phyloP scores from a whole-genome alignment of 2,888 invertebrate genomes.

The Mimas tiliae region DNA sequence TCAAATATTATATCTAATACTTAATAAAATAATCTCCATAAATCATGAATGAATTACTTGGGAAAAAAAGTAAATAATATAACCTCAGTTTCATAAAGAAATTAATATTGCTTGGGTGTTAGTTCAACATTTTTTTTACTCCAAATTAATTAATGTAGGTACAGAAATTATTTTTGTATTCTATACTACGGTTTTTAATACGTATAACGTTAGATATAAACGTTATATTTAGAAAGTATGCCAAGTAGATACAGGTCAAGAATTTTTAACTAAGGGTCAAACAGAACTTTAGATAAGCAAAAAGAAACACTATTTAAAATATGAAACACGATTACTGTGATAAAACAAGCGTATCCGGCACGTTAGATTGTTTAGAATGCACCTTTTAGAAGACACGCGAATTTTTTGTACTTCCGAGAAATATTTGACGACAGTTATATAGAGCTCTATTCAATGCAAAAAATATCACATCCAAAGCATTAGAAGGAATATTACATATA shows the following conservation, averaged over 20 bases:
- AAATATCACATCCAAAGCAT: not conserved
- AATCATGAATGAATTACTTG: no score
- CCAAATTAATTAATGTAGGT: no score
- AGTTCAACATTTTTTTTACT: no score
- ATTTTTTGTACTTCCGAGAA: constrained; percentile 13
- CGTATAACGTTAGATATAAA: not conserved
- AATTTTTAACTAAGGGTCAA: not conserved
- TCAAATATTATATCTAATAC: no score
- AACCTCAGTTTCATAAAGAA: no score
- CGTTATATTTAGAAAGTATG: constrained; percentile 2
- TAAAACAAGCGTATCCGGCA: constrained; percentile 16
- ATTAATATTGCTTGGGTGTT: no score
- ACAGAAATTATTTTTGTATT: not conserved
- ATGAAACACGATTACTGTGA: not conserved
- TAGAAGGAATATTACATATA: constrained; percentile 19
- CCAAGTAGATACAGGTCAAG: not conserved
- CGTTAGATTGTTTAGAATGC: not conserved
- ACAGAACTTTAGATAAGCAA: not conserved
- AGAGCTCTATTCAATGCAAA: not conserved
- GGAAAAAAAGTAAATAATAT: no score
- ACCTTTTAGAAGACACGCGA: constrained; percentile 17
- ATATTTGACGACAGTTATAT: not conserved
- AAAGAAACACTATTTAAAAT: not conserved
- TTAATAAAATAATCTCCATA: no score
- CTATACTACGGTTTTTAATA: not conserved